Percentiles rank a stretch among this genome's conserved stretches.
Evolutionary conservation across 1,140 invertebrate genomes (phyloP).

Genomic region (Chionoecetes opilio): DNA sequence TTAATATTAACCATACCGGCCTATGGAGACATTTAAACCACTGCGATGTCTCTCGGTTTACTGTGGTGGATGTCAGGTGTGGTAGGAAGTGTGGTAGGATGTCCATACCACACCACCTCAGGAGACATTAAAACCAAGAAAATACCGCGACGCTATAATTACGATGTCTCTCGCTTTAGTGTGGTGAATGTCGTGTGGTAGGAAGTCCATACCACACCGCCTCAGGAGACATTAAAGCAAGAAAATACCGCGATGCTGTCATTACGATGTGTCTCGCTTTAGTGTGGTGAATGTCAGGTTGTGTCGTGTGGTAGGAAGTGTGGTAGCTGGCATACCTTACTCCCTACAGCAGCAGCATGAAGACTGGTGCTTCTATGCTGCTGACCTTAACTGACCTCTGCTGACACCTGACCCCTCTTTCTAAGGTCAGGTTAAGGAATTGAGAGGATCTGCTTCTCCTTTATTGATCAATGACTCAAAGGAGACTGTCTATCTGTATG

Average conservation of each 20-base stretch:
- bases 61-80: too few species aligned
- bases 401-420: too few species aligned
- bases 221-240: background rate
- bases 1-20: background rate
- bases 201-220: too few species aligned
- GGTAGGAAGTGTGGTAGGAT: too few species aligned
- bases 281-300: background rate
- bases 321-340: background rate
- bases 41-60: background rate
- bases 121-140: background rate
- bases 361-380: background rate
- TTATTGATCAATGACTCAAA: too few species aligned
- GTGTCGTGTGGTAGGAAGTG: background rate
- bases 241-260: background rate
- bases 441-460: too few species aligned
- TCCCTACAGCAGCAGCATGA: background rate
- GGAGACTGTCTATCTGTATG: too few species aligned
- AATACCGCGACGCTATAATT: background rate
- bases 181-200: too few species aligned
- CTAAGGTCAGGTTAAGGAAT: too few species aligned
- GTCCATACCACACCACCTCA: background rate
- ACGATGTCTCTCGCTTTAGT: background rate
- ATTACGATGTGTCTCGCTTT: background rate
- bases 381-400: too few species aligned
- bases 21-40: background rate